These are phyloP conservation scores for Apocrypta bakeri DNA, from an alignment of 1,140 invertebrate genomes.

Conservation along the genomic window DNA sequence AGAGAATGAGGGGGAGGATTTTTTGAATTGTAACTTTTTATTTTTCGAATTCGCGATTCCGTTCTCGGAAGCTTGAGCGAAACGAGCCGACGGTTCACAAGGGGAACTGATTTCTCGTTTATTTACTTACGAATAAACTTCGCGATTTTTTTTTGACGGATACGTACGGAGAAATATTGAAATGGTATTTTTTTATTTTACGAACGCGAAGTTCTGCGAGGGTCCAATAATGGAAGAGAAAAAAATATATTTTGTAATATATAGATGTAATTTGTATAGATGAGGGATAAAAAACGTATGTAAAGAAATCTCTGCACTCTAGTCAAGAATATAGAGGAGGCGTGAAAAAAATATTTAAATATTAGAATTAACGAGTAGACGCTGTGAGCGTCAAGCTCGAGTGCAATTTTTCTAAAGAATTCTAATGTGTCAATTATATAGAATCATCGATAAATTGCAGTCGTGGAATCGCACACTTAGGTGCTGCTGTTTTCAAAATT, in stretches of 20 bases:
- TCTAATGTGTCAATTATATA: slow-evolving; percentile 37
- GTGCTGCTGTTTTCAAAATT: neutral
- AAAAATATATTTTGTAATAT: neutral
- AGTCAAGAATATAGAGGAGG: slow-evolving; percentile 48
- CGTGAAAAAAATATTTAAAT: neutral
- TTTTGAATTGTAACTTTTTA: no score
- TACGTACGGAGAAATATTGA: no score
- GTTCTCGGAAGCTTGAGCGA: no score
- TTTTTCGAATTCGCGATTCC: no score
- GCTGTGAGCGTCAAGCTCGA: slow-evolving; percentile 52
- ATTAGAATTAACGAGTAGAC: slow-evolving; percentile 44
- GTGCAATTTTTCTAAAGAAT: slow-evolving; percentile 52
- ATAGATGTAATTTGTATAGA: neutral
- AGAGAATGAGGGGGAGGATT: no score
- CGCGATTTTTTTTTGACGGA: no score
- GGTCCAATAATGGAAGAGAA: no score
- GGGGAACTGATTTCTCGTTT: no score
- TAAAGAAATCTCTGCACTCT: slow-evolving; percentile 49
- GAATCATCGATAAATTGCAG: slow-evolving; percentile 25
- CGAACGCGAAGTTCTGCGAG: neutral
- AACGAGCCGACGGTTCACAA: no score
- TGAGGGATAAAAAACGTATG: neutral
- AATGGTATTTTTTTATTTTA: neutral
- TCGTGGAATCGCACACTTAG: slow-evolving; percentile 4
- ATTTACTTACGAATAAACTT: no score